Conservation (phyloP, 2,113 vertebrate genomes). For the Promerops cafer region DNA sequence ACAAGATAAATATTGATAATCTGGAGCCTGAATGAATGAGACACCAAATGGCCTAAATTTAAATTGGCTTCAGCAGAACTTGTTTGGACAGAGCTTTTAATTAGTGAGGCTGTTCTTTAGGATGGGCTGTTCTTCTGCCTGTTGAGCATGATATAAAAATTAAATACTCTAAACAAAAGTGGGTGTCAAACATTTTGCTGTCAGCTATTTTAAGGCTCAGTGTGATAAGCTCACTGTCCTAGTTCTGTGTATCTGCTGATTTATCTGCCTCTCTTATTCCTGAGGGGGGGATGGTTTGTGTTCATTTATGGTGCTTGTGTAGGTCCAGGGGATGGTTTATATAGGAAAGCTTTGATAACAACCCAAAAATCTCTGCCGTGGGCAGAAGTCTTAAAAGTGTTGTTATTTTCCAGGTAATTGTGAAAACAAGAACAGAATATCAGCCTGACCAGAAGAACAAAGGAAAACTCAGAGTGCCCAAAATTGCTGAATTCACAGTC, state of each 20-base stretch:
- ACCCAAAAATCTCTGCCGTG: neutral
- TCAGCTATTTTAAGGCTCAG: neutral
- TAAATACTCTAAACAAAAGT: neutral
- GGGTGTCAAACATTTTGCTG: neutral
- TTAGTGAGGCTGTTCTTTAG: neutral
- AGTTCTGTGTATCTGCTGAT: neutral
- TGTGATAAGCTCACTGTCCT: neutral
- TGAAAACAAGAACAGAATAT: slow-evolving; percentile 96
- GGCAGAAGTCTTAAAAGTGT: neutral
- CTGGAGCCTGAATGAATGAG: neutral
- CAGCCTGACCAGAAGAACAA: slow-evolving; percentile 97
- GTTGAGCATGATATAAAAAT: neutral
- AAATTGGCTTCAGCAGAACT: neutral
- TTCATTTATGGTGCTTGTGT: neutral
- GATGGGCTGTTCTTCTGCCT: neutral
- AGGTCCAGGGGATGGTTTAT: neutral
- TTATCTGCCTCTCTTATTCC: neutral
- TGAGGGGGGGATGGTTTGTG: neutral
- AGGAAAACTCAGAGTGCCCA: slow-evolving; percentile 91
- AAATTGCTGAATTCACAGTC: slow-evolving; percentile 98
- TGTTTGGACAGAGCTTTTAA: neutral
- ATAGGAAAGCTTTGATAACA: neutral
- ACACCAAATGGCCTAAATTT: neutral
- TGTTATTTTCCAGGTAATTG: slow-evolving; percentile 84
- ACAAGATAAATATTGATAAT: neutral